Evolutionary conservation across 2,888 invertebrate genomes (phyloP).

Genomic region (Branchipolynoe longqiensis): DNA sequence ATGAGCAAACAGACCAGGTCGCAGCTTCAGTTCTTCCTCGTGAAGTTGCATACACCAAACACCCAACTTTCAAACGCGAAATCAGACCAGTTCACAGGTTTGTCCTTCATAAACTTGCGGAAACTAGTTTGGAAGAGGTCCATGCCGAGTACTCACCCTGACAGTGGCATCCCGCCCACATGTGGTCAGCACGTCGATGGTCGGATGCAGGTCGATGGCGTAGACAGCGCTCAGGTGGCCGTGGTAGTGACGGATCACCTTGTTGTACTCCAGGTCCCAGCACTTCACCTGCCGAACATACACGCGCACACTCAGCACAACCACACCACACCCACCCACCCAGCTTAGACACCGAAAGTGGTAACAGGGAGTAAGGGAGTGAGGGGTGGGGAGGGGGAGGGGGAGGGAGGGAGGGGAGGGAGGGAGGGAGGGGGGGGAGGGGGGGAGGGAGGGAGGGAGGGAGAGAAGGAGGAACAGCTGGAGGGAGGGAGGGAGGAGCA

Average conservation of each 20-base stretch:
- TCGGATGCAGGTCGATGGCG: constrained; percentile 95
- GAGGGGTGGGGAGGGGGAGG: background rate
- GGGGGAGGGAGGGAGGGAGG: no score
- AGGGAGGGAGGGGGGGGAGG: no score
- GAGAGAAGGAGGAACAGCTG: no score
- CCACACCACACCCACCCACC: no score
- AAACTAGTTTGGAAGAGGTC: background rate
- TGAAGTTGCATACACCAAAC: no score
- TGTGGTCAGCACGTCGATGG: constrained; percentile 95
- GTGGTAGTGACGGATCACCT: constrained; percentile 98
- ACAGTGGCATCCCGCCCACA: constrained; percentile 98
- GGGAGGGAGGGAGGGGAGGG: no score
- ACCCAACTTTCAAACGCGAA: no score
- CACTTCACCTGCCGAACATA: constrained; percentile 90
- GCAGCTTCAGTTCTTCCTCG: no score
- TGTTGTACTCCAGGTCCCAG: constrained; percentile 99
- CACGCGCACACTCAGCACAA: background rate
- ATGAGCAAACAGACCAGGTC: no score
- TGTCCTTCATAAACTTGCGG: background rate
- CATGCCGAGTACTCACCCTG: constrained; percentile 83
- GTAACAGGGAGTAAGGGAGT: background rate
- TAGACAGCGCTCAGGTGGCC: constrained; percentile 99
- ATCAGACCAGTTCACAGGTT: no score
- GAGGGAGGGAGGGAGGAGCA: no score
- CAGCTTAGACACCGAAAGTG: background rate